Evolutionary conservation across 2,888 invertebrate genomes (phyloP), one percentile per base, ranked within the genome.

Genomic region (Dendrolimus pini): DNA sequence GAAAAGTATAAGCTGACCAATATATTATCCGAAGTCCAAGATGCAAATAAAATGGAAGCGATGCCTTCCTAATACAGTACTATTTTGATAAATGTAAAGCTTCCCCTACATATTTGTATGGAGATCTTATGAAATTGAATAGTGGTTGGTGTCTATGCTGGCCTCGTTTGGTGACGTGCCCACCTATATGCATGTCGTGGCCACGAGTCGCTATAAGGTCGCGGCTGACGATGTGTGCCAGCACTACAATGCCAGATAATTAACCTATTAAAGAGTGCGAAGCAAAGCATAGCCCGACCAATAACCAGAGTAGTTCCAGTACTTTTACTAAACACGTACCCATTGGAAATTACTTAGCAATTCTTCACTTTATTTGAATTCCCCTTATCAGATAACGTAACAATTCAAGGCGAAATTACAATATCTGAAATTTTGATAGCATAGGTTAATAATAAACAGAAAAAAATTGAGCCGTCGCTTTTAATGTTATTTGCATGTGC

Each of bases 221-320:
- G 88, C 77, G 77, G 81, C 78, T 83, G 82, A 70, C 82, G 79
- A 85, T 84, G 80, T 85, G 83, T 88, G 85, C 88, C 87, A 88
- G 84, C 83, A 82, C 82, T 77, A 89, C 89, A 86, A 89, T 89
- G 86, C 85, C 83, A 85, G 84, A 78, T 85, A 86, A 89, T 90
- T 89, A 89, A 85, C 86, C 86, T 87, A 88, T 88, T 87, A 88
- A 85, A 86, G 81, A 83, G 80, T 82, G 73, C 75, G 79, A 74
- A 68, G 77, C 74, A 73, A 80, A 80, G 77, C 80, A 7, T 9
- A 47, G 9, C 2, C 80, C 74, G 82, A 81, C 80, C 83, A 86
- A 83, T 82, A 86, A 85, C 82, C 83, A 72, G 74, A 74, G 71
- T 77, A 74, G 72, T 80, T 79, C 79, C 72, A 65, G 68, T 71